Conservation (phyloP, 1,140 invertebrate species). For the Harlomillsia oculata region DNA sequence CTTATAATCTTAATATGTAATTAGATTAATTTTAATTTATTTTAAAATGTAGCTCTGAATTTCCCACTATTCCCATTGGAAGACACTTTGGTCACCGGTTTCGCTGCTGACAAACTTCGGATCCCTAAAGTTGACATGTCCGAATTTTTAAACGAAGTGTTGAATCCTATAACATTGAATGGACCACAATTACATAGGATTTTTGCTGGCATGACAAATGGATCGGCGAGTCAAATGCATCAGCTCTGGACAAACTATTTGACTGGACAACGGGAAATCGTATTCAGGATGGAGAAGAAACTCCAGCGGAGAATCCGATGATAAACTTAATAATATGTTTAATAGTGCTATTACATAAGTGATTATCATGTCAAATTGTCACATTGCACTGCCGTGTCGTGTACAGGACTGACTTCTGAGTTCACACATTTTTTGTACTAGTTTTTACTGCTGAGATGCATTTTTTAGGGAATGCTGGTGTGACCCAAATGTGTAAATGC, state of each 20-base stretch:
- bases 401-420: no score
- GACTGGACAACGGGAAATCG: no score
- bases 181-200: background rate
- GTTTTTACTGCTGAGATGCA: no score
- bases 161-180: conserved; percentile 4
- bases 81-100: conserved; percentile 16
- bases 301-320: no score
- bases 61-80: conserved; percentile 15
- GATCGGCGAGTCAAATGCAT: conserved; percentile 14
- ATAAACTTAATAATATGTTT: no score
- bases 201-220: conserved; percentile 20
- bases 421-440: no score
- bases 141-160: conserved; percentile 9
- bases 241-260: conserved; percentile 17
- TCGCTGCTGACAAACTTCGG: conserved; percentile 1
- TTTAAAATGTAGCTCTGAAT: conserved; percentile 11
- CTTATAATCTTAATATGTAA: conserved; percentile 2
- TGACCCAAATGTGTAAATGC: no score
- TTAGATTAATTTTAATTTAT: background rate
- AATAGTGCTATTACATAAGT: no score
- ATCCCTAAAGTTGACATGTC: conserved; percentile 8
- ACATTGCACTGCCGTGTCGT: no score
- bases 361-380: no score
- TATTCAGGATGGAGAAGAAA: no score
- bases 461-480: no score